A percentile compares a stretch with the other conserved stretches of the same genome.
phyloP scores from a whole-genome alignment of 1,140 invertebrate species.

The Charaxes varanes region DNA sequence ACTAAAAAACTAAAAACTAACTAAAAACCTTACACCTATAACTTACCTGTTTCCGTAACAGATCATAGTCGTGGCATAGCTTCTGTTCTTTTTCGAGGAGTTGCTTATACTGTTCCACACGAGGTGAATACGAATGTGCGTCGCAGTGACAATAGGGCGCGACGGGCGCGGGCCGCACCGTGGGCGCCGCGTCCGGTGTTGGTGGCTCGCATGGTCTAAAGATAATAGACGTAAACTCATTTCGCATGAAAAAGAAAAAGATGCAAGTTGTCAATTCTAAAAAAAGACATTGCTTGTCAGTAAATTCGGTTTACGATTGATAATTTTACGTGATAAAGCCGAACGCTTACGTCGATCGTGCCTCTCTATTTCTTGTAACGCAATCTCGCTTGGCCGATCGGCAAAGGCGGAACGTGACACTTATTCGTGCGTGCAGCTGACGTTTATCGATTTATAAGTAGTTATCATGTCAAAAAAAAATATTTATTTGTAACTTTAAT shows the following conservation, averaged over 20 bases:
- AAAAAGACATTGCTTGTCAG: background rate
- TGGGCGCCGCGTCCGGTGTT: constrained; percentile 35
- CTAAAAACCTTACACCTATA: too few species aligned
- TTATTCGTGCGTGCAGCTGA: too few species aligned
- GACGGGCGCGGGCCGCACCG: constrained; percentile 50
- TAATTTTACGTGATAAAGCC: too few species aligned
- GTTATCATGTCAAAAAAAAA: too few species aligned
- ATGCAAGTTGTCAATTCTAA: background rate
- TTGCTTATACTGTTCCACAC: constrained; percentile 75
- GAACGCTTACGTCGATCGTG: too few species aligned
- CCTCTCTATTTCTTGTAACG: too few species aligned
- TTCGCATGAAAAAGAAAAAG: background rate
- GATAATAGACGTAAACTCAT: background rate
- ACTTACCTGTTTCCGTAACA: constrained; percentile 62
- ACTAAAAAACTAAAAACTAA: too few species aligned
- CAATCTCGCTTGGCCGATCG: too few species aligned
- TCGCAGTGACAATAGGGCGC: constrained; percentile 74
- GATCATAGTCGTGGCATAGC: constrained; percentile 69
- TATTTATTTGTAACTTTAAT: too few species aligned
- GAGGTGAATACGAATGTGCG: constrained; percentile 70
- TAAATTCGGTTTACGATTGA: too few species aligned
- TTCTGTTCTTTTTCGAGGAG: constrained; percentile 74
- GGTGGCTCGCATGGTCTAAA: constrained; percentile 73
- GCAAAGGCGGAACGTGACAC: too few species aligned
- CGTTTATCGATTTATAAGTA: too few species aligned